Evolutionary conservation across 1,140 invertebrate species (phyloP).

Genomic region (Telenomus remus): DNA sequence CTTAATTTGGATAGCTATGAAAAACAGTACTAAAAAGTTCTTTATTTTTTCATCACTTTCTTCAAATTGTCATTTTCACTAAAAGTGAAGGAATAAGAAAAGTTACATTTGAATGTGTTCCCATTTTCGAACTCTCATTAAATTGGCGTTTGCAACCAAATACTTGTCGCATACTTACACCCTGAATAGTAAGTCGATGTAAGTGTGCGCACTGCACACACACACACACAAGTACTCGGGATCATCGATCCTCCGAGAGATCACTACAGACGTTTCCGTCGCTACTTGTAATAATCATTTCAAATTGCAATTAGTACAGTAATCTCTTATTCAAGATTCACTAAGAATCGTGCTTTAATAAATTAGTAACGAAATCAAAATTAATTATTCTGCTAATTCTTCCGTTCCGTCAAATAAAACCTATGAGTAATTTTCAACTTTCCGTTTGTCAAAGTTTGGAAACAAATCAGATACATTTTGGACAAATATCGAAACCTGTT

Average conservation of each 20-base stretch:
- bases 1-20: too few relatives aligned
- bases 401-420: too few relatives aligned
- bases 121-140: conserved; percentile 52
- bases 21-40: too few relatives aligned
- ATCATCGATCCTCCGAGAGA: conserved; percentile 49
- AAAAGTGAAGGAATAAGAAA: too few relatives aligned
- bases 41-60: too few relatives aligned
- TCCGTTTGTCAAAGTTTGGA: too few relatives aligned
- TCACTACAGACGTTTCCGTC: conserved; percentile 22
- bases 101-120: conserved; percentile 4
- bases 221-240: conserved; percentile 14
- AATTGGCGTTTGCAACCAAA: conserved; percentile 51
- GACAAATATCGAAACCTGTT: too few relatives aligned
- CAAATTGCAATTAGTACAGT: background rate
- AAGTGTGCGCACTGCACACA: conserved; percentile 27
- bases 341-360: background rate
- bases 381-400: too few relatives aligned
- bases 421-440: too few relatives aligned
- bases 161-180: conserved; percentile 55
- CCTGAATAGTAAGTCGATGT: conserved; percentile 30
- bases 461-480: too few relatives aligned
- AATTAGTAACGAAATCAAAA: too few relatives aligned
- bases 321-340: background rate
- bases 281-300: conserved; percentile 7
- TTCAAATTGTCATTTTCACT: too few relatives aligned